Evolutionary conservation across 2,797 vertebrate genomes (phyloP), one percentile per base, ranked within the genome.

Genomic region (Vipera ursinii): DNA sequence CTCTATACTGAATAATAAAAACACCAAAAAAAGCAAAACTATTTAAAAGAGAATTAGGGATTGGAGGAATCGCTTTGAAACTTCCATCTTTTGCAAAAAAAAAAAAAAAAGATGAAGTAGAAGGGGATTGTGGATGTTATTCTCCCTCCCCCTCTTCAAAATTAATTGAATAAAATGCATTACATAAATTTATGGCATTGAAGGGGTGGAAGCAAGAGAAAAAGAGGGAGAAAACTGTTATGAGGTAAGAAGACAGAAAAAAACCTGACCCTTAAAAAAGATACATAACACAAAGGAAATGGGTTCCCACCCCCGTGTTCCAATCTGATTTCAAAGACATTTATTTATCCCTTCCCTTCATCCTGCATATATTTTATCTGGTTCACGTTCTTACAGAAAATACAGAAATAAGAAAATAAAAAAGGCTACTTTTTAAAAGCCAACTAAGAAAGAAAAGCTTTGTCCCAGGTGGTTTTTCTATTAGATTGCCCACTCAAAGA

Each of bases 391-490:
- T 91, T 93, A 59, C 86, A 94, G 90, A 86, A 26, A 78, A 44
- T 7, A 78, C 7, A 78, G 88, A 93, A 93, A 92, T 61, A 51
- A 97, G 95, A 93, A 96, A 96, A 95, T 4, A 28, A 28, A 26
- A 28, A 63, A 94, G 97, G 53, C 89, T 32, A 24, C 56, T 87
- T 90, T 88, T 9, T 28, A 73, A 73, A 73, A 38, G 2, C 13
- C n/a, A 28, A 14, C 56, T 7, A 28, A 44, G 38, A 12, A 88
- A 69, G 55, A 88, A 53, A 60, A 38, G 4, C 97, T 97, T 98
- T 97, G 95, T 97, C 97, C 97, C 98, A 97, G 97, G 97, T 97
- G 97, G 96, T 97, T 96, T 98, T 97, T 97, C 97, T 97, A 97
- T 98, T 96, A 97, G 95, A 94, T 87, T 90, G 94, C 95, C 94